Evolutionary conservation across 2,113 vertebrate species (phyloP).

Genomic region (Rhinichthys klamathensis): DNA sequence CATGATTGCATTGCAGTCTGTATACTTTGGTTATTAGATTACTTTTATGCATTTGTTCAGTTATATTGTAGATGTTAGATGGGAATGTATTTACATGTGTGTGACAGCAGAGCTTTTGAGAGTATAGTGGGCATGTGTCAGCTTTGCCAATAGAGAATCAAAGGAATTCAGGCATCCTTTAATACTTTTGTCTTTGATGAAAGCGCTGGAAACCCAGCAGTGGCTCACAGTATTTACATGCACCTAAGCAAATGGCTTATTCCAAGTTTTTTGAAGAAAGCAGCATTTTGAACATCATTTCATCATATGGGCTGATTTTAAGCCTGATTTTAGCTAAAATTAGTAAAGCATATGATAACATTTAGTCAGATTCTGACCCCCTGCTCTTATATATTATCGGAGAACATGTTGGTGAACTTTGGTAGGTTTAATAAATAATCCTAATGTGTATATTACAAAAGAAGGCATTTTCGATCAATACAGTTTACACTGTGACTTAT

Average conservation of each 20-base stretch:
- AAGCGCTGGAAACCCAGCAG: neutral
- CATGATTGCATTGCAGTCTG: neutral
- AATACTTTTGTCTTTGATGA: neutral
- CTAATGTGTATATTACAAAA: neutral
- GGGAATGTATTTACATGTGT: conserved; percentile 2
- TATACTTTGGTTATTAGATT: neutral
- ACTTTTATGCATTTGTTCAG: neutral
- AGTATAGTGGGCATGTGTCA: neutral
- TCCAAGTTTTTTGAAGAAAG: neutral
- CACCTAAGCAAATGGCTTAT: neutral
- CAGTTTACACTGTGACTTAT: neutral
- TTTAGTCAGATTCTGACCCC: neutral
- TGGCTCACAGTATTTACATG: neutral
- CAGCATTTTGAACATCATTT: neutral
- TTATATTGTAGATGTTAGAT: neutral
- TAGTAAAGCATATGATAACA: neutral
- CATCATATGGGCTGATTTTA: neutral
- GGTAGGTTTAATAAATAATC: neutral
- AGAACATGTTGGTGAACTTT: neutral
- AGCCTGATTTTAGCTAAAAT: neutral
- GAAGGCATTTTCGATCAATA: neutral
- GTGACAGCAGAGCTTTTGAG: neutral
- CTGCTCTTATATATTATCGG: neutral
- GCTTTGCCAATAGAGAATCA: neutral
- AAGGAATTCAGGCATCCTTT: conserved; percentile 20